Evolutionary conservation across 2,888 invertebrate genomes (phyloP).

Genomic region (Furcula furcula): DNA sequence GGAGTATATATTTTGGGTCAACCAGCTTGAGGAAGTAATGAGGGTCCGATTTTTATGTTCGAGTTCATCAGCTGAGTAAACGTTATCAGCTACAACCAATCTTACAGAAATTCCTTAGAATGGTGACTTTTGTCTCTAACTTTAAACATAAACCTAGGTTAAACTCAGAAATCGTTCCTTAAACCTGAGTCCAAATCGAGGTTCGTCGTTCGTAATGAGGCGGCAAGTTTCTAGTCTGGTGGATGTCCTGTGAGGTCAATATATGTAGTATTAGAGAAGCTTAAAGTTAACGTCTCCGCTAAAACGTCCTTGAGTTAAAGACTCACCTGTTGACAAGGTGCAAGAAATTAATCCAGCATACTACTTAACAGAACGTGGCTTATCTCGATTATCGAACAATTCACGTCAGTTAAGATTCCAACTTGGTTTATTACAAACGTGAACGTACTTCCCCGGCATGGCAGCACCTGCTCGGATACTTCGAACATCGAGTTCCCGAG

Average conservation of each 20-base stretch:
- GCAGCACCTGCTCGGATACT: slow-evolving; percentile 20
- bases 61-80: slow-evolving; percentile 4
- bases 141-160: too few species aligned
- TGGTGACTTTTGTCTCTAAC: too few species aligned
- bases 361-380: neutral
- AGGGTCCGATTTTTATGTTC: slow-evolving; percentile 10
- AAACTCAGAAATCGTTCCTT: too few species aligned
- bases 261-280: too few species aligned
- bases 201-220: too few species aligned
- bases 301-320: too few species aligned
- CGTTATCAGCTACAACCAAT: too few species aligned
- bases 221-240: too few species aligned
- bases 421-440: neutral
- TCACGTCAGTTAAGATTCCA: neutral
- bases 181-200: too few species aligned
- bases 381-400: neutral
- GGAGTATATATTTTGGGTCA: slow-evolving; percentile 25
- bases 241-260: too few species aligned
- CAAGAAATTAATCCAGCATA: neutral
- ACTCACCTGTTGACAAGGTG: neutral
- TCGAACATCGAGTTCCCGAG: slow-evolving; percentile 10
- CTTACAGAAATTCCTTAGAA: too few species aligned
- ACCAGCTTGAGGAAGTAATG: slow-evolving; percentile 17
- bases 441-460: neutral
- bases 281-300: too few species aligned